Conservation (phyloP, 2,797 vertebrate genomes). For the Diceros bicornis region DNA sequence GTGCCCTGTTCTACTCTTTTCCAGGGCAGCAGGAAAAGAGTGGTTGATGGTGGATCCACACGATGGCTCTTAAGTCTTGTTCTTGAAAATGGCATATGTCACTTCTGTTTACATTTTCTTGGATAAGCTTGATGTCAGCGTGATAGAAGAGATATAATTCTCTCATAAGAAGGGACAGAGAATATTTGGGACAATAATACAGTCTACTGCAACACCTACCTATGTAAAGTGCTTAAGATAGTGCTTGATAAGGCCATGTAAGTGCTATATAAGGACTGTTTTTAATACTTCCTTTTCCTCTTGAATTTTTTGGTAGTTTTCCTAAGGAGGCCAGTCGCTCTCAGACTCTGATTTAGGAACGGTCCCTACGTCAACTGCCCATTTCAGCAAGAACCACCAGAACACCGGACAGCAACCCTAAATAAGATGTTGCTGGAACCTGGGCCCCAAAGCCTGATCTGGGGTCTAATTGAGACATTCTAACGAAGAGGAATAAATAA, state of each 20-base stretch:
- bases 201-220: neutral
- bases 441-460: neutral
- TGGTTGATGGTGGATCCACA: neutral
- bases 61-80: neutral
- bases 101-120: constrained; percentile 17
- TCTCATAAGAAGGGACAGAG: neutral
- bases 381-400: neutral
- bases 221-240: neutral
- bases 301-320: constrained; percentile 39
- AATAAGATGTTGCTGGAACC: neutral
- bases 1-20: too few relatives aligned
- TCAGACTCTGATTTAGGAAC: constrained; percentile 39
- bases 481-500: neutral
- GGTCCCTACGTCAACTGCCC: neutral
- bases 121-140: neutral
- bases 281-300: neutral
- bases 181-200: neutral
- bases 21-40: neutral
- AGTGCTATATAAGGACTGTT: neutral
- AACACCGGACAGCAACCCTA: neutral
- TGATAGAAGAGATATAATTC: neutral
- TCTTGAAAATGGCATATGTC: constrained; percentile 22
- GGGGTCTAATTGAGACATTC: neutral
- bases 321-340: neutral
- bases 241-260: neutral